Percentiles rank a stretch among this genome's conserved stretches.
Conservation (phyloP, 1,140 invertebrate genomes). For the Drosophila persimilis region DNA sequence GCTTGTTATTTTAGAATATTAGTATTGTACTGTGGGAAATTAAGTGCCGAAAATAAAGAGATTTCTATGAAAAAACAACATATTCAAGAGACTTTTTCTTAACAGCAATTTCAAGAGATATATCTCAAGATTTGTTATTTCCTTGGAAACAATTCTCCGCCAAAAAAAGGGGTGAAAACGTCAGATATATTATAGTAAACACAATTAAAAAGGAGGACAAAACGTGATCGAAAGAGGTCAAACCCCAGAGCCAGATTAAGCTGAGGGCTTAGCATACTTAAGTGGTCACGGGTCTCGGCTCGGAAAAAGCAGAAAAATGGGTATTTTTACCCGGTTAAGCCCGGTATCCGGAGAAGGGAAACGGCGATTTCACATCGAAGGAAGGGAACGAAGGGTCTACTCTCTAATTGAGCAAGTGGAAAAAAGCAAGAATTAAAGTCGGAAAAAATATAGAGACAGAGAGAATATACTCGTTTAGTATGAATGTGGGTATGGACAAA, state of each 20-base stretch:
- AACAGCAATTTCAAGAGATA: conserved; percentile 9
- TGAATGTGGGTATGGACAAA: conserved; percentile 27
- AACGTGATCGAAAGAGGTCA: conserved; percentile 65
- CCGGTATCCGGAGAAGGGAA: conserved; percentile 38
- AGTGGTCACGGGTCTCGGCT: conserved; percentile 64
- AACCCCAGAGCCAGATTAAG: conserved; percentile 68
- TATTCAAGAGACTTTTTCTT: neutral
- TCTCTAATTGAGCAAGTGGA: conserved; percentile 74
- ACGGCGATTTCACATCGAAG: conserved; percentile 26
- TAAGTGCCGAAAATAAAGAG: neutral
- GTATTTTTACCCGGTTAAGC: conserved; percentile 40
- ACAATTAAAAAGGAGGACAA: conserved; percentile 42
- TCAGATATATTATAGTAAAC: conserved; percentile 9
- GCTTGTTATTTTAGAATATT: conserved; percentile 49
- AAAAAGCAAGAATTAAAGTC: conserved; percentile 75
- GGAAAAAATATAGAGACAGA: conserved; percentile 34
- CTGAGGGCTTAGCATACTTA: conserved; percentile 77
- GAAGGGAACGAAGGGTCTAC: conserved; percentile 29
- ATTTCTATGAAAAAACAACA: neutral
- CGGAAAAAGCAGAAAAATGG: conserved; percentile 29
- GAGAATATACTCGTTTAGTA: neutral
- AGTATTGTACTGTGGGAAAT: too few species aligned
- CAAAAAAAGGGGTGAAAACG: conserved; percentile 8
- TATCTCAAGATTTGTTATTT: neutral
- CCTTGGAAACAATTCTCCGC: neutral